Evolutionary conservation across 1,140 invertebrate genomes (phyloP).

Genomic region (Sinonovacula constricta): DNA sequence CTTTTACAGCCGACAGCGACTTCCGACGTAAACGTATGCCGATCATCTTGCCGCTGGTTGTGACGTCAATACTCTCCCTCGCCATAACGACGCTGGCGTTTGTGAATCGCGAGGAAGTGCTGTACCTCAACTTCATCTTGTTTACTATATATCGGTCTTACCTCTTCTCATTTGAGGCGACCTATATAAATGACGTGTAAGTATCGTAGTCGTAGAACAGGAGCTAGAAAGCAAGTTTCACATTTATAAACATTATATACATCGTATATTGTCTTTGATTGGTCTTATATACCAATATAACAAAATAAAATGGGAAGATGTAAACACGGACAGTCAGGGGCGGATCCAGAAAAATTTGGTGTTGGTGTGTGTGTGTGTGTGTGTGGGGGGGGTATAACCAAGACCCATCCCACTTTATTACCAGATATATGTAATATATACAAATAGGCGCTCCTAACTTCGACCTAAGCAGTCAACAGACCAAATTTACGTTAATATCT

Average conservation of each 20-base stretch:
- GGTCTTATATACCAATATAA: background rate
- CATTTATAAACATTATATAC: background rate
- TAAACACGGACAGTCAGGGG: no score
- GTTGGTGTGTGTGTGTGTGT: background rate
- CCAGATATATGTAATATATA: no score
- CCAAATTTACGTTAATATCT: no score
- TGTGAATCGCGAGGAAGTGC: constrained; percentile 2
- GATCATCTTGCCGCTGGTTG: constrained; percentile 27
- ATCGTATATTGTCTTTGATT: background rate
- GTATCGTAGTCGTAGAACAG: constrained; percentile 1
- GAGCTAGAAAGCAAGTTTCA: background rate
- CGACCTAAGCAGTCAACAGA: no score
- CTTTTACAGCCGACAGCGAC: constrained; percentile 21
- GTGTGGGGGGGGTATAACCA: no score
- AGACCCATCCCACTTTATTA: no score
- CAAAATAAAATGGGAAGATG: background rate
- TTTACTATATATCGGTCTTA: constrained; percentile 44
- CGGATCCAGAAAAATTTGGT: background rate
- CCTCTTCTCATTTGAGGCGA: constrained; percentile 34
- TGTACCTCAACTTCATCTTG: constrained; percentile 20
- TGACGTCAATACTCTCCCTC: constrained; percentile 34
- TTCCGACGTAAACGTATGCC: constrained; percentile 16
- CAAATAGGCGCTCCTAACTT: no score
- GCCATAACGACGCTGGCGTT: constrained; percentile 32
- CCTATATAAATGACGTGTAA: constrained; percentile 39